Evolutionary conservation across 2,797 vertebrate genomes (phyloP), one percentile per base, ranked within the genome.

Genomic region (Hydrophis major): DNA sequence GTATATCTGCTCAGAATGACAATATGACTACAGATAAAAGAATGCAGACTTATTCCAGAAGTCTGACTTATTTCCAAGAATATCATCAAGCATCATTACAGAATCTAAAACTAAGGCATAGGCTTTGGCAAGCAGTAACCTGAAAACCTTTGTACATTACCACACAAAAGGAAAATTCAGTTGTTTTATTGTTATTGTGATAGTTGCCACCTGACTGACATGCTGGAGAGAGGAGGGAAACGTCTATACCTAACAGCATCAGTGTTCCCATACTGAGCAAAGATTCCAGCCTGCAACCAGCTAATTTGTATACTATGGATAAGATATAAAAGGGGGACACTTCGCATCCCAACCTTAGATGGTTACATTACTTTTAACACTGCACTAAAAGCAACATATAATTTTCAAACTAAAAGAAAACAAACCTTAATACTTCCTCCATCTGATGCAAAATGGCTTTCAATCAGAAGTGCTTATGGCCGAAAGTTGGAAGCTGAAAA

Each of bases 321-420:
- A 83, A 93, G 66, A 47, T 32, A 83, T 20, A 88, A 91, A 93
- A 90, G 89, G 56, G 91, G 55, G 56, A 63, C 3, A 3, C 47
- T 93, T 91, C 27, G 47, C 66, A 93, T 89, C 93, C 32, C 57
- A 86, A 28, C 50, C 50, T 91, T 59, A 63, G 89, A 88, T 47
- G 27, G 69, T 56, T 89, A 28, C 47, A 86, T 56, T 25, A 28
- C 47, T n/a, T 91, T 86, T 83, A 57, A 47, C 47, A 63, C 53
- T 11, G 69, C 18, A 27, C 50, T 89, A 89, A 93, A 89, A 89
- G 90, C 93, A 89, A 89, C 56, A 53, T 89, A 74, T 91, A 93
- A 93, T 93, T 89, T 93, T 91, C 50, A 89, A n/a, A 91, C 90
- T 63, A 57, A 56, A 91, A 86, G 50, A 91, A 91, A 63, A 89